Percentiles rank a stretch among this genome's conserved stretches.
phyloP scores from a whole-genome alignment of 2,888 invertebrate genomes.

The Serrognathus titanus region DNA sequence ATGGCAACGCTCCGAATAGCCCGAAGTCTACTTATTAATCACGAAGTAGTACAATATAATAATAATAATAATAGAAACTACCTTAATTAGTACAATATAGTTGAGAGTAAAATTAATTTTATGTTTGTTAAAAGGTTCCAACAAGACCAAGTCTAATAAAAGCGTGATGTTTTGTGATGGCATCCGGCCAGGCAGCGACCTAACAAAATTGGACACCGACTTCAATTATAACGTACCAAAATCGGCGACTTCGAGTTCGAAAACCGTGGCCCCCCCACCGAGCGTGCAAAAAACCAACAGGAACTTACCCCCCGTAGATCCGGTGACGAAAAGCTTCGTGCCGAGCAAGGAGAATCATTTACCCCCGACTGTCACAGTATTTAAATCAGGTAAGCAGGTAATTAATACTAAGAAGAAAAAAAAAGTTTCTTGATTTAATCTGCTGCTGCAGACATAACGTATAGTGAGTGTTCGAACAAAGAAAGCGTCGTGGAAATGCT shows the following conservation, averaged over 20 bases:
- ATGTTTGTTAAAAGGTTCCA: constrained; percentile 42
- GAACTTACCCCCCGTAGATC: constrained; percentile 50
- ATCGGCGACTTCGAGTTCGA: constrained; percentile 13
- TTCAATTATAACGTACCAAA: constrained; percentile 43
- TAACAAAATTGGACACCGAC: constrained; percentile 72
- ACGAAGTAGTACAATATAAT: no score
- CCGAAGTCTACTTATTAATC: no score
- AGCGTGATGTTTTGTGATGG: constrained; percentile 88
- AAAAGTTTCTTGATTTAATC: constrained; percentile 20
- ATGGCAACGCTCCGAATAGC: no score
- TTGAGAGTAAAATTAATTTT: no score
- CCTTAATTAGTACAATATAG: no score
- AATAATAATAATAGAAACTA: no score
- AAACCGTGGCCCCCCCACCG: constrained; percentile 7
- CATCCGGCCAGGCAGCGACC: constrained; percentile 81
- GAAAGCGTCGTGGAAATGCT: constrained; percentile 56
- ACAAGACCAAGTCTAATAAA: constrained; percentile 58
- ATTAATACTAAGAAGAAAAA: neutral
- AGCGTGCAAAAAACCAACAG: constrained; percentile 16
- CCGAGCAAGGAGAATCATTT: constrained; percentile 52
- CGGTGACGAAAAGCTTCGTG: constrained; percentile 56
- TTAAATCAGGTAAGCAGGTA: constrained; percentile 50
- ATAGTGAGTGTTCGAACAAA: constrained; percentile 56
- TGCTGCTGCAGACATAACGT: constrained; percentile 51
- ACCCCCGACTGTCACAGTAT: constrained; percentile 56